Evolutionary conservation across 2,797 vertebrate genomes (phyloP).

Genomic region (Mastacembelus armatus): DNA sequence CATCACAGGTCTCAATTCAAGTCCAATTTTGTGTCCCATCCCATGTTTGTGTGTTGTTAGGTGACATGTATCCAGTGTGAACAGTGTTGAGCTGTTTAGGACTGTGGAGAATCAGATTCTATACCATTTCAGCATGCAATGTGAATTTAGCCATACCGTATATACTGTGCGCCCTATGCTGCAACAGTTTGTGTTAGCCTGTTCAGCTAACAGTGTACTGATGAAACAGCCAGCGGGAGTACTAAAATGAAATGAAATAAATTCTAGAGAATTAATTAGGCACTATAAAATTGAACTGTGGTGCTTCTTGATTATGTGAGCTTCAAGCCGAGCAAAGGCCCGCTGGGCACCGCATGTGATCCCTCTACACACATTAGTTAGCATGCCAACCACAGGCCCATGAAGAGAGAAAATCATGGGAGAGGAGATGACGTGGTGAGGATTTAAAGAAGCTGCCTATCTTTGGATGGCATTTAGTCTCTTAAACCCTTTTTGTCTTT

Average conservation of each 20-base stretch:
- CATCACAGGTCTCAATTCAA: too few relatives aligned
- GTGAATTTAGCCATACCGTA: background rate
- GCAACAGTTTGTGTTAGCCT: background rate
- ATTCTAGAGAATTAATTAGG: conserved; percentile 69
- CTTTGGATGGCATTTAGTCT: background rate
- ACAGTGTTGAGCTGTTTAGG: too few relatives aligned
- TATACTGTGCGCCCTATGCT: background rate
- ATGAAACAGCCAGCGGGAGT: conserved; percentile 51
- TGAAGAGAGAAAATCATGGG: conserved; percentile 18
- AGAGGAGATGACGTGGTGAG: background rate
- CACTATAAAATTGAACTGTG: conserved; percentile 58
- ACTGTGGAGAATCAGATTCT: too few relatives aligned
- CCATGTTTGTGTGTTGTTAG: too few relatives aligned
- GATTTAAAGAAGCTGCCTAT: background rate
- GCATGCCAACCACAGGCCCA: conserved; percentile 45
- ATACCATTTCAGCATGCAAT: background rate
- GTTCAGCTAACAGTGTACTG: background rate
- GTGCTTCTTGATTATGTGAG: conserved; percentile 65
- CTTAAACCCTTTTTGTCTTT: background rate
- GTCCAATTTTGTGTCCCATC: too few relatives aligned
- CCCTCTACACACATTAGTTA: conserved; percentile 55
- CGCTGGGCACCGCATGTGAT: conserved; percentile 47
- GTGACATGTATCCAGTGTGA: too few relatives aligned
- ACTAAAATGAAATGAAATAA: conserved; percentile 62
- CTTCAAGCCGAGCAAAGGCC: conserved; percentile 46